Evolutionary conservation across 2,888 invertebrate species (phyloP).

Genomic region (Thymelicus sylvestris): DNA sequence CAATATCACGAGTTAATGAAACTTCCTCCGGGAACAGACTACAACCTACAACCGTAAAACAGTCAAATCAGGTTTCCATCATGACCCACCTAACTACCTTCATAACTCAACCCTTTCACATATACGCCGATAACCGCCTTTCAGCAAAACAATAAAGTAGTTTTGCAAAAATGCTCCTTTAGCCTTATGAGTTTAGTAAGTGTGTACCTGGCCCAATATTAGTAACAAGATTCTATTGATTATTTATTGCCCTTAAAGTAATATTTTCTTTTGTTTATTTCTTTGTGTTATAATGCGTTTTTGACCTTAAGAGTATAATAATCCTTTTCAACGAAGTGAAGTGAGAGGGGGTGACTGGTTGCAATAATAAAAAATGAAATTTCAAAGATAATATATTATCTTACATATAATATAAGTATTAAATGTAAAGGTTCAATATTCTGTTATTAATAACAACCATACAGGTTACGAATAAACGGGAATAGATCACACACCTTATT

Average conservation of each 20-base stretch:
- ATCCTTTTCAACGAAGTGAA: too few species aligned
- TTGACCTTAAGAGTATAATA: too few species aligned
- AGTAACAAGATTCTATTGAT: neutral
- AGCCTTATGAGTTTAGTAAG: neutral
- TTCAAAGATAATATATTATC: too few species aligned
- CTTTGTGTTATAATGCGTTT: neutral
- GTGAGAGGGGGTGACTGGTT: too few species aligned
- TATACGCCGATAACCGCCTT: constrained; percentile 7
- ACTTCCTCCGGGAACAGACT: constrained; percentile 58
- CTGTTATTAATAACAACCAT: too few species aligned
- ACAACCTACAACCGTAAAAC: constrained; percentile 45
- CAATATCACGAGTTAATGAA: constrained; percentile 69
- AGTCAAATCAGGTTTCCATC: constrained; percentile 43
- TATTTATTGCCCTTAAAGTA: neutral
- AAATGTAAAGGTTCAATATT: too few species aligned
- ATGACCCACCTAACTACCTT: constrained; percentile 38
- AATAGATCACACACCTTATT: neutral
- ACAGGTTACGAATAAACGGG: too few species aligned
- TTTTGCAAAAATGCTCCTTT: neutral
- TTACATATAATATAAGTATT: too few species aligned
- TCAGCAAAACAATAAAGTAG: constrained; percentile 13
- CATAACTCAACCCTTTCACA: constrained; percentile 42
- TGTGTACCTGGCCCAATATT: too few species aligned
- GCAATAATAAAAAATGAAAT: too few species aligned
- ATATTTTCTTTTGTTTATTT: neutral